These are phyloP conservation scores for Cotesia chilonis DNA, from an alignment of 1,140 invertebrate genomes.

Conservation along the genomic window DNA sequence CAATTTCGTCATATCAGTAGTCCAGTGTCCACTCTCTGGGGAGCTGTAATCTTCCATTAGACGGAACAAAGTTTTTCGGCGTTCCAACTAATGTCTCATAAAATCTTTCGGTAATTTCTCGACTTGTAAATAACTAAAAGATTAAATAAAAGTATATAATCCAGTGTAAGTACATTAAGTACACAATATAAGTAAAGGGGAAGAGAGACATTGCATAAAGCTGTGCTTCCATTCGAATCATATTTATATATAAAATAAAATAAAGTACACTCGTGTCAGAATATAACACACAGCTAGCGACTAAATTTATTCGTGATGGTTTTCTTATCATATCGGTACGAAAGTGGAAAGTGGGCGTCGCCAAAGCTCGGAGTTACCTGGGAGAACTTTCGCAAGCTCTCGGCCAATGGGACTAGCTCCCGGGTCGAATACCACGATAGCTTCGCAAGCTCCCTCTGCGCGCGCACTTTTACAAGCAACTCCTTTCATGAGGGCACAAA, in stretches of 20 bases:
- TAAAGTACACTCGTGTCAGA: neutral
- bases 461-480: slow-evolving; percentile 26
- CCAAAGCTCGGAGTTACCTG: slow-evolving; percentile 50
- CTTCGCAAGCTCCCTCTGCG: slow-evolving; percentile 31
- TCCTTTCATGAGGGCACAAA: slow-evolving; percentile 32
- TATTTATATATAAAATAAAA: too few relatives aligned
- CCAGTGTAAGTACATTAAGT: too few relatives aligned
- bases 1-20: slow-evolving; percentile 31
- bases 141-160: too few relatives aligned
- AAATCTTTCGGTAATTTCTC: too few relatives aligned
- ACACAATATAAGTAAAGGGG: too few relatives aligned
- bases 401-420: slow-evolving; percentile 53
- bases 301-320: slow-evolving; percentile 56
- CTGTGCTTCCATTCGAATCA: too few relatives aligned
- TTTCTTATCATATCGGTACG: slow-evolving; percentile 40
- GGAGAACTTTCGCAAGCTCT: slow-evolving; percentile 57
- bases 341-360: slow-evolving; percentile 49
- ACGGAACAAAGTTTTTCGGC: neutral
- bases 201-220: too few relatives aligned
- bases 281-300: slow-evolving; percentile 38
- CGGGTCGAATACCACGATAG: slow-evolving; percentile 5
- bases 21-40: slow-evolving; percentile 25
- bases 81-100: too few relatives aligned
- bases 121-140: too few relatives aligned
- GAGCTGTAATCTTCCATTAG: slow-evolving; percentile 4